Evolutionary conservation across 2,113 vertebrate species (phyloP), one percentile per base, ranked within the genome.

Genomic region (Herpailurus yagouaroundi): DNA sequence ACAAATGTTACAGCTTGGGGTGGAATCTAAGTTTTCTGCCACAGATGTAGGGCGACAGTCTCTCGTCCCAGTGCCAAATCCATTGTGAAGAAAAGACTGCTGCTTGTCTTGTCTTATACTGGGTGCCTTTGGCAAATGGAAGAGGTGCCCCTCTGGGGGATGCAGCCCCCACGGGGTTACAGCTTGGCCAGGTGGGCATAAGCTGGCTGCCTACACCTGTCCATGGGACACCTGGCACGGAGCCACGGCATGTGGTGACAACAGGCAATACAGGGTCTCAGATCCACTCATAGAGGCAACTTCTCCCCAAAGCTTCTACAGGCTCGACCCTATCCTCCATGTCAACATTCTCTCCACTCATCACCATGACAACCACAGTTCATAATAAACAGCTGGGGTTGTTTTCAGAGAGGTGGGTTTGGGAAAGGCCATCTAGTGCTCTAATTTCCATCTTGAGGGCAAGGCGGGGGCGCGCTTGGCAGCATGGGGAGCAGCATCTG

Each of bases 351-450:
- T 64, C 76, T 89, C 6, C 8, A 33, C 57, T 66, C 16, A 23
- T 94, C 89, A 68, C 95, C 88, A 95, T 95, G 89, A 95, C 97
- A 94, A 98, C 96, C 3, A 4, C 36, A 23, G 74, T 89, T 88
- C 73, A 27, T 23, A 21, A 63, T 25, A 31, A 85, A 63, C 57
- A 81, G 55, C 38, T 31, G 7, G 86, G 50, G n/a, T 12, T 66
- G 84, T 68, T 90, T 88, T 15, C 33, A 52, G 64, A 86, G 79
- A 87, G 68, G 71, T 19, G 52, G 52, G 87, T 15, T 36, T 87
- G 33, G 38, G 52, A 83, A 21, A 63, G 21, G 36, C 94, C 88
- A 95, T 96, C 87, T 91, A 85, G 63, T 25, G 21, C 50, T 81
- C 50, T 48, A 4, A 25, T 36, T 52, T 55, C 29, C 64, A 76